Conservation (phyloP, 1,140 invertebrate genomes). For the Ostrea denselamellosa region DNA sequence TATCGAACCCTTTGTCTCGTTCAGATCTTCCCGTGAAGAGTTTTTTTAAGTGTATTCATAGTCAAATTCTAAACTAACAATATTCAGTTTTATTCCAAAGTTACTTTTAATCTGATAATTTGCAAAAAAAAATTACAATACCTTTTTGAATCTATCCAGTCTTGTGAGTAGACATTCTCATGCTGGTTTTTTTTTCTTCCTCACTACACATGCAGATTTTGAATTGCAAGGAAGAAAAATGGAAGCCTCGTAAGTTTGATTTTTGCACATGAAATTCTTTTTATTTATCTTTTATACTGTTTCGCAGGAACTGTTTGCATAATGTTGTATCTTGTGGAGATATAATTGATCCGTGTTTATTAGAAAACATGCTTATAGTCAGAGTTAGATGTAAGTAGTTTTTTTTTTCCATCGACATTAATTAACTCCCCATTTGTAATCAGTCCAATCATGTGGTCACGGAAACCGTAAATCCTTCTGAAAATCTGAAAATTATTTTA, state of each 20-base stretch:
- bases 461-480: no score
- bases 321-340: not conserved
- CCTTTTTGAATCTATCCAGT: not conserved
- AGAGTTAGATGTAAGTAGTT: no score
- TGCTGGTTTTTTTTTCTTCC: not conserved
- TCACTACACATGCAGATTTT: not conserved
- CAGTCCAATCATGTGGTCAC: no score
- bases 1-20: not conserved
- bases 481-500: no score
- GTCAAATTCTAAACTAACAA: conserved; percentile 11
- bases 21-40: not conserved
- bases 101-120: conserved; percentile 36
- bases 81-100: not conserved
- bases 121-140: not conserved
- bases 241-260: not conserved
- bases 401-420: no score
- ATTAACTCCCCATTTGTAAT: no score
- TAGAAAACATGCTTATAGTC: no score
- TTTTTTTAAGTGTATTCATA: not conserved
- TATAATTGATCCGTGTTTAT: not conserved
- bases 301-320: not conserved
- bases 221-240: not conserved
- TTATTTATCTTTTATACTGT: not conserved
- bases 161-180: not conserved
- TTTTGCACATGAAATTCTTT: not conserved